Evolutionary conservation across 2,797 vertebrate species (phyloP).

Genomic region (Phataginus tricuspis): DNA sequence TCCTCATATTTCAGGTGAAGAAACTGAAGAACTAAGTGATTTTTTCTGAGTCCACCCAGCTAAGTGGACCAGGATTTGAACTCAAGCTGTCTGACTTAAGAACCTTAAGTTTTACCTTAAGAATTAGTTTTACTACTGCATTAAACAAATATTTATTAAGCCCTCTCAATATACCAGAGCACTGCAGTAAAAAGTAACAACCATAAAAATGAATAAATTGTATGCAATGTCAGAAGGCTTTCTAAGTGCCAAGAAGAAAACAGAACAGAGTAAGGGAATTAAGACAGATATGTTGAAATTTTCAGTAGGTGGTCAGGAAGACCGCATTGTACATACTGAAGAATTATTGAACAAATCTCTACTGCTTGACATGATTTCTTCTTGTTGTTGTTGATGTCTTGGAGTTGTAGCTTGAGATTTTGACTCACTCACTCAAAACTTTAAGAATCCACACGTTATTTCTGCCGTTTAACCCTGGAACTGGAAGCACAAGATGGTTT

Average conservation of each 20-base stretch:
- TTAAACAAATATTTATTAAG: not conserved
- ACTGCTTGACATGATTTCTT: not conserved
- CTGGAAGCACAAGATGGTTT: not conserved
- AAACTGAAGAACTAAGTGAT: not conserved
- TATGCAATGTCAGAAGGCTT: not conserved
- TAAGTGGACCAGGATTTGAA: not conserved
- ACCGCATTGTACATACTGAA: not conserved
- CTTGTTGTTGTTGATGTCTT: not conserved
- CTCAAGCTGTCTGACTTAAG: not conserved
- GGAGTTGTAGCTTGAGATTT: not conserved
- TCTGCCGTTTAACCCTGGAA: not conserved
- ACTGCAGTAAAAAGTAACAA: not conserved
- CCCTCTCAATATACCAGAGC: not conserved
- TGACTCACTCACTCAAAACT: not conserved
- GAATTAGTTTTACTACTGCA: not conserved
- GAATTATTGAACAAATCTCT: not conserved
- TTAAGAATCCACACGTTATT: not conserved
- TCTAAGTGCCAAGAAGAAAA: not conserved
- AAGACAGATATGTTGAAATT: not conserved
- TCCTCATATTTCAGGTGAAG: not conserved
- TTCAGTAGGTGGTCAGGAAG: not conserved
- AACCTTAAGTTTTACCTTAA: not conserved
- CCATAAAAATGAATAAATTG: not conserved
- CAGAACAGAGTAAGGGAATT: not conserved
- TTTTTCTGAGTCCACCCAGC: not conserved